A percentile compares a stretch with the other conserved stretches of the same genome.
These are phyloP conservation scores for Actinia equina DNA, from an alignment of 64 coral and sea anemone genomes.

Conservation along the genomic window DNA sequence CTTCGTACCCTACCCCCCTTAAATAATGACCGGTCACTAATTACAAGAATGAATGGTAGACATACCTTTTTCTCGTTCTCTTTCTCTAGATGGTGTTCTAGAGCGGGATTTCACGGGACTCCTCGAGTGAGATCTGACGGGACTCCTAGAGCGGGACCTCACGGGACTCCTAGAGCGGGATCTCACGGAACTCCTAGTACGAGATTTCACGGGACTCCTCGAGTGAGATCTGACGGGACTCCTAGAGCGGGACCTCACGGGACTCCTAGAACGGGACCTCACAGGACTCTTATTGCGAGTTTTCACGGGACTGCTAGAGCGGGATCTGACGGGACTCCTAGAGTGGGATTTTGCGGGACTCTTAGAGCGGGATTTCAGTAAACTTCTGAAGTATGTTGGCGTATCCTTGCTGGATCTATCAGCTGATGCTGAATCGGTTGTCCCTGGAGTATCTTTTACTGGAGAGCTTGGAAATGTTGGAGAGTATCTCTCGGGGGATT, in stretches of 20 bases:
- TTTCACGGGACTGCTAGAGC: background rate
- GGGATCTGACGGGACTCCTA: background rate
- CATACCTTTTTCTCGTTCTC: background rate
- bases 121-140: background rate
- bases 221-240: background rate
- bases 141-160: background rate
- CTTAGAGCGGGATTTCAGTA: background rate
- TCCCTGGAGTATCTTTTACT: background rate
- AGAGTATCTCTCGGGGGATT: background rate
- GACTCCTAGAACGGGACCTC: background rate
- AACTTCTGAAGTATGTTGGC: background rate
- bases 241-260: background rate
- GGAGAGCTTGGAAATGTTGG: constrained; percentile 2
- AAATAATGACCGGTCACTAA: no score
- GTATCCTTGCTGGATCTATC: background rate
- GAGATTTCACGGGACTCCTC: background rate
- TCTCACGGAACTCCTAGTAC: background rate
- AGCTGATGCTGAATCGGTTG: background rate
- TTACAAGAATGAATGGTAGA: background rate
- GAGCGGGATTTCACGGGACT: background rate
- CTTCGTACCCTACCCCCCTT: no score
- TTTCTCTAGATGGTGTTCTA: no score
- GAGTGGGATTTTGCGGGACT: background rate
- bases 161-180: background rate
- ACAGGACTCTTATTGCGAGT: background rate